Conservation (phyloP, 2,797 vertebrate genomes). For the Alcedo atthis region DNA sequence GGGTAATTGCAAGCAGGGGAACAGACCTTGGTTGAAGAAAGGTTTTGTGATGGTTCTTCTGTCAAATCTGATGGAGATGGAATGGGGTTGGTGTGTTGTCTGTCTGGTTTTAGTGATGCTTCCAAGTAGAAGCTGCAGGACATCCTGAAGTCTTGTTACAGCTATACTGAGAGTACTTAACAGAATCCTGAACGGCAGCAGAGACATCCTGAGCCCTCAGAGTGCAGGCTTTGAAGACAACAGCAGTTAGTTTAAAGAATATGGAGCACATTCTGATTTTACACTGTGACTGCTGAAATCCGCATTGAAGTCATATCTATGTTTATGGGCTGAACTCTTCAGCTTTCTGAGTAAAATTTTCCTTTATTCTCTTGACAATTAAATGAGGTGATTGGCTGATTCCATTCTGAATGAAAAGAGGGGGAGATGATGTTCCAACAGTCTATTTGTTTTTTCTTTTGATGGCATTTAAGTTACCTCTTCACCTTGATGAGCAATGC, state of each 20-base stretch:
- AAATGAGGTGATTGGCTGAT: neutral
- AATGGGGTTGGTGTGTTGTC: neutral
- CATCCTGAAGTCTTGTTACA: neutral
- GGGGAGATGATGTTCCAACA: neutral
- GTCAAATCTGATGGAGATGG: neutral
- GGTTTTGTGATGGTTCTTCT: neutral
- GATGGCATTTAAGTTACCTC: neutral
- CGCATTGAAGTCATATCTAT: neutral
- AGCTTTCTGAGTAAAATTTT: conserved; percentile 16
- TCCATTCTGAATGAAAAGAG: neutral
- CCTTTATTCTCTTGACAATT: neutral
- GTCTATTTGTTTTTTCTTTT: neutral
- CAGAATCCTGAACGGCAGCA: neutral
- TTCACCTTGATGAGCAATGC: neutral
- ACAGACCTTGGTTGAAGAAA: neutral
- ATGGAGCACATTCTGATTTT: neutral
- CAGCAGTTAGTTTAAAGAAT: neutral
- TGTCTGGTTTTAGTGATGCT: neutral
- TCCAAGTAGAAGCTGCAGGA: neutral
- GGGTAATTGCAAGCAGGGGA: neutral
- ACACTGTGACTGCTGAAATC: neutral
- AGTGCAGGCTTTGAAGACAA: neutral
- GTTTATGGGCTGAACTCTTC: neutral
- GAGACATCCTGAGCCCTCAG: neutral
- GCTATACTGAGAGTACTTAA: neutral